These are phyloP conservation scores for Empidonax traillii DNA, from an alignment of 2,113 vertebrate genomes.

Conservation along the genomic window DNA sequence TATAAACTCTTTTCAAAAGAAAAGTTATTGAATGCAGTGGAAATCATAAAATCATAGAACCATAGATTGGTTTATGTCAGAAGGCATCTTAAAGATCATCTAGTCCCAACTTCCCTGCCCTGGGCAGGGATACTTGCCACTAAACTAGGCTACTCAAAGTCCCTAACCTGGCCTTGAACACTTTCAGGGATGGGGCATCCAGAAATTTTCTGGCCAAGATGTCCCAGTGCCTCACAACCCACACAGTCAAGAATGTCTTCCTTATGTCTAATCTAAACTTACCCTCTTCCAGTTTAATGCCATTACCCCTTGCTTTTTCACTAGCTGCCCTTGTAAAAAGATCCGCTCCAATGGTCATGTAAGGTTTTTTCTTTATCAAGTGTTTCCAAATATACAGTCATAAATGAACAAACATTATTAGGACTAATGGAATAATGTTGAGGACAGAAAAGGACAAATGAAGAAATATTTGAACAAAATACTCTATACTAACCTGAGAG, in stretches of 20 bases:
- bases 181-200: not conserved
- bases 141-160: not conserved
- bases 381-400: not conserved
- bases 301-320: not conserved
- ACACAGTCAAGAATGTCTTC: not conserved
- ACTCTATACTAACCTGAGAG: not conserved
- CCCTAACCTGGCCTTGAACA: not conserved
- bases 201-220: not conserved
- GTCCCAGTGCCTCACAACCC: not conserved
- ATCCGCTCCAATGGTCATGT: not conserved
- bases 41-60: not conserved
- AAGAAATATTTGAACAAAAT: not conserved
- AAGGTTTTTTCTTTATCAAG: not conserved
- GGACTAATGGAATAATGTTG: not conserved
- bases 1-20: not conserved
- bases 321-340: not conserved
- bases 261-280: not conserved
- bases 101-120: not conserved
- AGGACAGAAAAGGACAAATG: not conserved
- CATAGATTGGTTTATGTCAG: not conserved
- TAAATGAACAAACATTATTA: not conserved
- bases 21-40: not conserved
- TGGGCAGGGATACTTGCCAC: not conserved
- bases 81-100: not conserved
- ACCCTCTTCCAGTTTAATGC: not conserved